Percentiles rank a stretch among this genome's conserved stretches.
These are phyloP conservation scores for Andrena minutula DNA, from an alignment of 2,888 invertebrate species.

Conservation along the genomic window DNA sequence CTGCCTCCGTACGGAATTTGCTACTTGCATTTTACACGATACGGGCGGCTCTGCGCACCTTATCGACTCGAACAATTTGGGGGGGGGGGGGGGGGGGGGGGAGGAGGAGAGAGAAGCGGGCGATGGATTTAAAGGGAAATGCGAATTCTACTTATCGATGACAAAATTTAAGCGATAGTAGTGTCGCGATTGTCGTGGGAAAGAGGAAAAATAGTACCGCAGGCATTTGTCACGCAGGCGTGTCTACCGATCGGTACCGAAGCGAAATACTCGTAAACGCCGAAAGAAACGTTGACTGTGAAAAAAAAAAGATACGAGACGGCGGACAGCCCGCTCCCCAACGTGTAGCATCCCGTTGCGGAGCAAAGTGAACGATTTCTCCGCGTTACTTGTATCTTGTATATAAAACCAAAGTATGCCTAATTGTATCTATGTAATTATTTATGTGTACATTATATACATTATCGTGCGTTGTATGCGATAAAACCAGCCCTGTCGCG, in stretches of 20 bases:
- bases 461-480: conserved; percentile 46
- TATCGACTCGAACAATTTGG: background rate
- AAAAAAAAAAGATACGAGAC: background rate
- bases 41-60: background rate
- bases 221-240: conserved; percentile 59
- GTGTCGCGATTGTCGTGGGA: conserved; percentile 11
- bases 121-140: conserved; percentile 6
- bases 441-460: conserved; percentile 70
- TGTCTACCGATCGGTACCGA: conserved; percentile 49
- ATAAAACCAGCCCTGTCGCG: conserved; percentile 10
- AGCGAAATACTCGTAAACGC: conserved; percentile 41
- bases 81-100: too few relatives aligned
- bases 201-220: conserved; percentile 30
- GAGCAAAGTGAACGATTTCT: conserved; percentile 30
- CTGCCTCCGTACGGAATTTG: background rate
- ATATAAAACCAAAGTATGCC: conserved; percentile 65
- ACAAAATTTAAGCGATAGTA: conserved; percentile 19
- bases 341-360: conserved; percentile 1
- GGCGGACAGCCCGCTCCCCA: background rate
- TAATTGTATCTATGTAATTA: conserved; percentile 74
- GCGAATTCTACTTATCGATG: conserved; percentile 24
- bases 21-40: background rate
- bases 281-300: background rate
- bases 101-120: too few relatives aligned
- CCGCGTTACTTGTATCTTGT: conserved; percentile 58